Base-by-base conservation (phyloP, 2,797 vertebrate species). In the Craterocephalus amniculus region DNA sequence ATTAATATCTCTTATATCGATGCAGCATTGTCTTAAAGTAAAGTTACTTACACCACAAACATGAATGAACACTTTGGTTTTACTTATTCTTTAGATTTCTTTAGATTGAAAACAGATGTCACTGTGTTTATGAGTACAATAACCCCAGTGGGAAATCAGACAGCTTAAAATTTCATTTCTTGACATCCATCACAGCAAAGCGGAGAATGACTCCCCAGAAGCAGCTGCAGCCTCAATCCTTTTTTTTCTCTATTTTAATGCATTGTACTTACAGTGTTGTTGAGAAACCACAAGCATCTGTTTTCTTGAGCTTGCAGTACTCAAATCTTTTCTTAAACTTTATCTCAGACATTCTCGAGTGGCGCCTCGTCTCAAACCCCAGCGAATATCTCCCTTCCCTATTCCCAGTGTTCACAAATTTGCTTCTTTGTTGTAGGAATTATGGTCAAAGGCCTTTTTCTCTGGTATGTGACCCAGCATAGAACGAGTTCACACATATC, bases 71-170 rank as follows among this genome's bases (percentile, higher is more conserved):
- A 16, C 38, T 38, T 14, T 26, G 4, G 7, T 51, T 45, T 56
- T 59, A 12, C 63, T n/a, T 69, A 26, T 68, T 29, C 11, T 24
- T 27, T 63, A 38, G 49, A 27, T 56, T 43, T 70, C 65, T 51
- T 35, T n/a, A 43, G 64, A 62, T 55, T 70, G 51, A 61, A 55
- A 64, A 29, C 72, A 74, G 74, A 70, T 73, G 32, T 51, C 18
- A 7, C 18, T 24, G 51, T 24, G 18, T 51, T 60, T 67, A 14
- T 8, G 26, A 34, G 22, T 31, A 40, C 18, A 66, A 74, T 78
- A 65, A 56, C 59, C 32, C 11, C 14, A 2, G 2, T 40, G 58
- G 60, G 54, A 77, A 79, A 87, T 55, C 45, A 34, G 60, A 31
- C 8, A 49, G 31, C 54, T 64, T 61, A 22, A 55, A 16, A 6